Percentiles rank a stretch among this genome's conserved stretches.
Conservation (phyloP, 2,888 invertebrate genomes). For the Parelbella ahira region DNA sequence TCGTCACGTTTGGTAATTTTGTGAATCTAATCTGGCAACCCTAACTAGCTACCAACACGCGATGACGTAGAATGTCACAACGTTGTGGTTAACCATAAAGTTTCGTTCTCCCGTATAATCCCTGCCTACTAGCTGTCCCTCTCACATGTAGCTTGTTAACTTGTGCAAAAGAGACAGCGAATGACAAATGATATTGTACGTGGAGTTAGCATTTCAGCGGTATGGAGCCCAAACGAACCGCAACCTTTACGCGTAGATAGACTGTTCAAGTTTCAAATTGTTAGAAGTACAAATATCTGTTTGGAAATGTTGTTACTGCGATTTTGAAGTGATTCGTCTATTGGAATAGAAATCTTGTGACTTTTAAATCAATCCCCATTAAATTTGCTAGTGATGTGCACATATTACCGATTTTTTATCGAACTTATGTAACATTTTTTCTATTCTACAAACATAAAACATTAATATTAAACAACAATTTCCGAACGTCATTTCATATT, state of each 20-base stretch:
- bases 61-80: constrained; percentile 16
- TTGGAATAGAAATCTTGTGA: no score
- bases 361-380: no score
- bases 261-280: constrained; percentile 19
- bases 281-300: constrained; percentile 5
- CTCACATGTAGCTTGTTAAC: neutral
- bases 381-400: no score
- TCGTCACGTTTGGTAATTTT: no score
- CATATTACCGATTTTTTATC: no score
- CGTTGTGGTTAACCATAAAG: constrained; percentile 15
- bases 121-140: neutral
- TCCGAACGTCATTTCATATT: no score
- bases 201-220: constrained; percentile 9
- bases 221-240: neutral
- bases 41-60: no score
- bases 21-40: no score
- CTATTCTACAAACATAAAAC: no score
- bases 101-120: constrained; percentile 1
- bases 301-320: constrained; percentile 1
- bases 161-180: constrained; percentile 1
- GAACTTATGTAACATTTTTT: no score
- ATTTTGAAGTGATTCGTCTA: no score
- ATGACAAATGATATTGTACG: constrained; percentile 4
- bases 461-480: no score
- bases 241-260: constrained; percentile 8